phyloP scores from a whole-genome alignment of 2,797 vertebrate species.

The Sebastes trivittatus region DNA sequence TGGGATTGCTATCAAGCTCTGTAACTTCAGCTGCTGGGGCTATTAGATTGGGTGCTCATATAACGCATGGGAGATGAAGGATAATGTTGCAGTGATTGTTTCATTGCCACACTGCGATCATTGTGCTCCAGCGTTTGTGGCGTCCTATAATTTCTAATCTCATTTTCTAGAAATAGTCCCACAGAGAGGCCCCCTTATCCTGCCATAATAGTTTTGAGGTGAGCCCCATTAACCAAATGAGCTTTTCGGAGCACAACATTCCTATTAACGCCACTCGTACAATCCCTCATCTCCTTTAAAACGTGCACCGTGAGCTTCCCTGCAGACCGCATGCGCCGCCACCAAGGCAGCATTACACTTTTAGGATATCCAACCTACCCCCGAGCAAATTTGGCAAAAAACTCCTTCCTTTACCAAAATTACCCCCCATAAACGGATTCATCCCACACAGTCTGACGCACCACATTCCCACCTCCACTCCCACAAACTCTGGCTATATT shows the following conservation, averaged over 20 bases:
- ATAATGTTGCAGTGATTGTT: slow-evolving; percentile 61
- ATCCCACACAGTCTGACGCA: slow-evolving; percentile 3
- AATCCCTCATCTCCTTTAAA: slow-evolving; percentile 49
- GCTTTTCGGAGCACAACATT: slow-evolving; percentile 64
- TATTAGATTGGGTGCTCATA: slow-evolving; percentile 39
- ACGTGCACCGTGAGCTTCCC: slow-evolving; percentile 13
- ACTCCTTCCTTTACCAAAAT: slow-evolving; percentile 1
- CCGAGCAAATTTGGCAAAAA: neutral
- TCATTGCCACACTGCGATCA: slow-evolving; percentile 44
- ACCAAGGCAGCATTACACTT: slow-evolving; percentile 12
- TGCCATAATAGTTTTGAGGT: slow-evolving; percentile 69
- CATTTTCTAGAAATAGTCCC: slow-evolving; percentile 66
- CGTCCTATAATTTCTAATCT: slow-evolving; percentile 68
- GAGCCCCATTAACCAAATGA: slow-evolving; percentile 77
- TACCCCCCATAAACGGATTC: slow-evolving; percentile 20
- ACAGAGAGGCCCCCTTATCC: slow-evolving; percentile 50
- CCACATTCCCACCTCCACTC: slow-evolving; percentile 8
- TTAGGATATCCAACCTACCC: slow-evolving; percentile 1
- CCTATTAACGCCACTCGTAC: slow-evolving; percentile 50
- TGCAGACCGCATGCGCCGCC: slow-evolving; percentile 11
- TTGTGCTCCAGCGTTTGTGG: slow-evolving; percentile 24
- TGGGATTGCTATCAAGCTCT: slow-evolving; percentile 28
- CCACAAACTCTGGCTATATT: slow-evolving; percentile 40
- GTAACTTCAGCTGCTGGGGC: slow-evolving; percentile 29
- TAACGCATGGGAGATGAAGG: slow-evolving; percentile 48